Evolutionary conservation across 2,113 vertebrate species (phyloP), one percentile per base, ranked within the genome.

Genomic region (Vimba vimba): DNA sequence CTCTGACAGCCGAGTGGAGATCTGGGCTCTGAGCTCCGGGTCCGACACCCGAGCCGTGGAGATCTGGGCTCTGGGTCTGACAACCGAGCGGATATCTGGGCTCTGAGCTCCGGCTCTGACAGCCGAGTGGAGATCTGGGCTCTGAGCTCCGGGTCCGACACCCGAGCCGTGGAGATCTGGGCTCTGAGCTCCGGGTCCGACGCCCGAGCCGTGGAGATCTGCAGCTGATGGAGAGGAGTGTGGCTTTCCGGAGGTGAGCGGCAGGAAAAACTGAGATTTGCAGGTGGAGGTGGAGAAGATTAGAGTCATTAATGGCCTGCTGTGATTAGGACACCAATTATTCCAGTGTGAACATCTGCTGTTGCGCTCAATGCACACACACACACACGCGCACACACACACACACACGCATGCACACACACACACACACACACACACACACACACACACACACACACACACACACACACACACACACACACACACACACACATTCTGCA

Each of bases 341-440:
- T 91, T 89, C 88, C 88, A 91, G 75, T 85, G 91, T 90, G 92
- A 91, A 93, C 94, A 94, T 94, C 92, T 94, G 93, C 91, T 91
- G 89, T 91, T 90, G 88, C 79, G 84, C 88, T 86, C 92, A 83
- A 89, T 88, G 69, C 90, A 87, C 86, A 30, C 83, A 13, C 33
- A 33, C 33, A 86, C 30, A 30, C 30, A 30, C 30, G 2, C 30
- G 2, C 30, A 30, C 27, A 30, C 27, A 30, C 27, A 1, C 27
- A 30, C 27, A 30, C 27, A 30, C 27, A 15, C 69, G 80, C 87
- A 82, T 11, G 3, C 45, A 12, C 45, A 47, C 45, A 3, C 45
- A 47, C 45, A 12, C 45, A 47, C 45, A 47, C 45, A 47, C 45
- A 30, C 30, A 30, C 30, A 30, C 30, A 30, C 90, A 87, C 86